Evolutionary conservation across 2,888 invertebrate genomes (phyloP).

Genomic region (Rhamnusium bicolor): DNA sequence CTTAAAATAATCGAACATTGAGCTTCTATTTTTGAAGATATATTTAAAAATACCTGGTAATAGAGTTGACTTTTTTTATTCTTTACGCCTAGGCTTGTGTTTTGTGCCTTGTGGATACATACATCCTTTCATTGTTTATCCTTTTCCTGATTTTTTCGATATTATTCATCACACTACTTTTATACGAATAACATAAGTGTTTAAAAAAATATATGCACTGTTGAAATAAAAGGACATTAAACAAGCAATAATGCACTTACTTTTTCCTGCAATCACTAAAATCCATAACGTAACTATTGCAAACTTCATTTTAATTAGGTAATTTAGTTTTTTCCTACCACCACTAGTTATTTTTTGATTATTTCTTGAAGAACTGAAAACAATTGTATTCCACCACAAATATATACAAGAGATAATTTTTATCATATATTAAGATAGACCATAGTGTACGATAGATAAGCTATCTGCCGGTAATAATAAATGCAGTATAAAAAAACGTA

Average conservation of each 20-base stretch:
- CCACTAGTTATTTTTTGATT: background rate
- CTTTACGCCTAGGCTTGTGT: too few species aligned
- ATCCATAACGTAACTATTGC: background rate
- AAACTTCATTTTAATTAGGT: background rate
- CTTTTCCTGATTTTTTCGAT: too few species aligned
- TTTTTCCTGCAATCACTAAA: background rate
- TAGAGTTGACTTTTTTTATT: too few species aligned
- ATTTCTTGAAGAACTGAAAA: background rate
- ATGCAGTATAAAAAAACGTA: slow-evolving; percentile 13
- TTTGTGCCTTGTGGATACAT: too few species aligned
- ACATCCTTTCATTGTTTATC: too few species aligned
- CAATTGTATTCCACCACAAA: background rate
- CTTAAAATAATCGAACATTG: too few species aligned
- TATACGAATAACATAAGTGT: too few species aligned
- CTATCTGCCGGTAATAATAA: background rate
- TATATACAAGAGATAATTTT: slow-evolving; percentile 14
- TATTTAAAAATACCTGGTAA: too few species aligned
- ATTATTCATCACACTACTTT: background rate
- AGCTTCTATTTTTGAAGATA: too few species aligned
- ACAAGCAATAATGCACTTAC: background rate
- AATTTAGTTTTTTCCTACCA: background rate
- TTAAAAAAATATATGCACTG: background rate
- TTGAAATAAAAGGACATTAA: background rate
- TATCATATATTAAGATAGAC: background rate
- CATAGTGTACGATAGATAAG: background rate